Evolutionary conservation across 2,797 vertebrate genomes (phyloP).

Genomic region (Sarcophilus harrisii): DNA sequence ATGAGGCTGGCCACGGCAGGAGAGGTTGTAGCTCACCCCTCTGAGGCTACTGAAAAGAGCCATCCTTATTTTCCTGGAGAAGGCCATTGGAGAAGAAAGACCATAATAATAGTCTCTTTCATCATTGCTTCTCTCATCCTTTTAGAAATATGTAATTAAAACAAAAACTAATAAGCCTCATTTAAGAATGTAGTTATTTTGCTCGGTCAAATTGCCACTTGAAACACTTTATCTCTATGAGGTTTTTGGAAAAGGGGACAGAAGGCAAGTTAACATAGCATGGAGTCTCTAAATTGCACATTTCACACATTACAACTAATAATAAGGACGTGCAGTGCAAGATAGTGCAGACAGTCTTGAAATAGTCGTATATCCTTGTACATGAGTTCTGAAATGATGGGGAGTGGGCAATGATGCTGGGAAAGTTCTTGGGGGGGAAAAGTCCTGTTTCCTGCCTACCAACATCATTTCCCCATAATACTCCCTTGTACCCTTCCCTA

Average conservation of each 20-base stretch:
- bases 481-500: no score
- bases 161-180: background rate
- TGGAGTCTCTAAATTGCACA: background rate
- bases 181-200: background rate
- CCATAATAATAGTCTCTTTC: background rate
- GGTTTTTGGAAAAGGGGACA: background rate
- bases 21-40: background rate
- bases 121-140: background rate
- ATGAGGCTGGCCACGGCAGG: background rate
- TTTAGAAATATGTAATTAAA: background rate
- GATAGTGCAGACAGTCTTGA: background rate
- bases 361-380: background rate
- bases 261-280: background rate
- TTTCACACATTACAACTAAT: background rate
- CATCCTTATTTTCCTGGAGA: background rate
- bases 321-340: background rate
- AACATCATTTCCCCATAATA: background rate
- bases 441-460: background rate
- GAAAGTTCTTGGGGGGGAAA: background rate
- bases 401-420: background rate
- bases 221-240: accelerated
- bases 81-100: background rate
- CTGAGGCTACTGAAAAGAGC: accelerated
- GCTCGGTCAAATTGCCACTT: background rate
- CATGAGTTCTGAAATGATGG: background rate